Evolutionary conservation across 1,140 invertebrate genomes (phyloP).

Genomic region (Maniola jurtina): DNA sequence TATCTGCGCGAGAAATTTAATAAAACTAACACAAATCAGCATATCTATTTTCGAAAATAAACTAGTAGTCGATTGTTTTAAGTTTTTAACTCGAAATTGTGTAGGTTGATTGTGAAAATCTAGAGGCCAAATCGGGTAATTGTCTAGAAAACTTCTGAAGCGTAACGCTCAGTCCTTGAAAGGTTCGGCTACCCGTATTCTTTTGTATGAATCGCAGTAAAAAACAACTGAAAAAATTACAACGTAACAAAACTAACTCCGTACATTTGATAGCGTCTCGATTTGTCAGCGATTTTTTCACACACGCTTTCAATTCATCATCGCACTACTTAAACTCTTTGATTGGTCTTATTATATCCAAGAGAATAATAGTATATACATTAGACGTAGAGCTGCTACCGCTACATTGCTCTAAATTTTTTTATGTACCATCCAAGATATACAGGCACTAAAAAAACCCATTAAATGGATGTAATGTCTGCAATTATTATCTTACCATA

Average conservation of each 20-base stretch:
- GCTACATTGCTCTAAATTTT: constrained; percentile 10
- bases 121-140: constrained; percentile 36
- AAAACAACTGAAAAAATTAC: constrained; percentile 52
- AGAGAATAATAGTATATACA: background rate
- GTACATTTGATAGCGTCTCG: constrained; percentile 49
- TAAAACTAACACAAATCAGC: background rate
- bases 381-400: constrained; percentile 8
- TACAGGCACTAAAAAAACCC: constrained; percentile 2
- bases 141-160: constrained; percentile 57
- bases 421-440: background rate
- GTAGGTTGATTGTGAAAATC: constrained; percentile 20
- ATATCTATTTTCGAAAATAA: background rate
- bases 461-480: constrained; percentile 6
- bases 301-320: constrained; percentile 28
- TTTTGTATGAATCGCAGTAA: constrained; percentile 50
- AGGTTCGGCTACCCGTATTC: constrained; percentile 61
- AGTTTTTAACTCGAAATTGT: background rate
- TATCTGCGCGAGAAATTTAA: background rate
- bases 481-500: constrained; percentile 12
- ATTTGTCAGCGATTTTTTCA: constrained; percentile 63
- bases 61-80: background rate
- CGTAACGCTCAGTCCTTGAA: constrained; percentile 63
- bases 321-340: constrained; percentile 37
- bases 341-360: constrained; percentile 34
- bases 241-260: constrained; percentile 43